Evolutionary conservation across 2,888 invertebrate genomes (phyloP).

Genomic region (Eilema griseolum): DNA sequence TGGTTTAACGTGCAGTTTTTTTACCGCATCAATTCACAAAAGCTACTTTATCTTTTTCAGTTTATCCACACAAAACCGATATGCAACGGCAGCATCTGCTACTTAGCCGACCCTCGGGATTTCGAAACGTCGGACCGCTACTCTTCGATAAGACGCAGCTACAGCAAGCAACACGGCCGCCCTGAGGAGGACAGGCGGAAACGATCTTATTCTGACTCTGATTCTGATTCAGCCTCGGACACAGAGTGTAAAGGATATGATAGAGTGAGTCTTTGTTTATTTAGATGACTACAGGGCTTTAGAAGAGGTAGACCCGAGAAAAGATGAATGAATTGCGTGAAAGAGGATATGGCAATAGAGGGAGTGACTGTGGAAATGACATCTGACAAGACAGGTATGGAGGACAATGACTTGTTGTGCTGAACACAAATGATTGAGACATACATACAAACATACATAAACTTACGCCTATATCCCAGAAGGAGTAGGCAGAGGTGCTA

Average conservation of each 20-base stretch:
- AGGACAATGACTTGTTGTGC: too few species aligned
- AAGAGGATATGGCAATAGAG: too few species aligned
- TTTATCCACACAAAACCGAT: conserved; percentile 69
- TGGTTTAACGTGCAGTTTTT: too few species aligned
- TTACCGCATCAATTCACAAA: neutral
- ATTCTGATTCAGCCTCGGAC: conserved; percentile 87
- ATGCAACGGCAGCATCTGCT: conserved; percentile 76
- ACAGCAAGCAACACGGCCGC: conserved; percentile 83
- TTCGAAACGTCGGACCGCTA: conserved; percentile 54
- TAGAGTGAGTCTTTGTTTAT: conserved; percentile 70
- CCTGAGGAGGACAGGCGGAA: conserved; percentile 78
- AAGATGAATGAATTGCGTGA: too few species aligned
- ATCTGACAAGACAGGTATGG: too few species aligned
- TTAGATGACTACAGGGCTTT: neutral
- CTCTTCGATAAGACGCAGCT: conserved; percentile 63
- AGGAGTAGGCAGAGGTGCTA: too few species aligned
- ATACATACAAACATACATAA: too few species aligned
- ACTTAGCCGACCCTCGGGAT: conserved; percentile 64
- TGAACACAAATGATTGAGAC: too few species aligned
- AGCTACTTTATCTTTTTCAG: conserved; percentile 56
- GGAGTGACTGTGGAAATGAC: too few species aligned
- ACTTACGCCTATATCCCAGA: too few species aligned
- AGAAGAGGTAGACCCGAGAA: too few species aligned
- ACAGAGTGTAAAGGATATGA: conserved; percentile 82
- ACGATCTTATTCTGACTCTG: conserved; percentile 78